Evolutionary conservation across 2,888 invertebrate species (phyloP), one percentile per base, ranked within the genome.

Genomic region (Oligia strigilis): DNA sequence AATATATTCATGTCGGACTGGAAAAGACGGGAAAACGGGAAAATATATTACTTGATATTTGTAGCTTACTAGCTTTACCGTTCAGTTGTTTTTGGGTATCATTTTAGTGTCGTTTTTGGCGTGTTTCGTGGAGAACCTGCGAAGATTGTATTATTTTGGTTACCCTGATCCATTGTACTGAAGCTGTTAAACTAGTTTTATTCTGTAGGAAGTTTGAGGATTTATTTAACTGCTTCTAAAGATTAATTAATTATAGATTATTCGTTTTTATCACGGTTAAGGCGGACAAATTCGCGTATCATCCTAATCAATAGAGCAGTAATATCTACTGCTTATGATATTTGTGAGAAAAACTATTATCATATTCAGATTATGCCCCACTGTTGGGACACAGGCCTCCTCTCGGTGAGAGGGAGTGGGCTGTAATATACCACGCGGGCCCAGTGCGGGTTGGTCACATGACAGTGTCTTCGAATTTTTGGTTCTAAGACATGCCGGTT

Each of bases 1-100:
- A 88, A 86, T 87, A 87, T 87, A 87, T 87, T 86, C 88, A 78
- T 72, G 72, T 86, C 66, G 73, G 58, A 69, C 69, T 70, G 58
- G 14, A 64, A 49, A 75, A 82, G 73, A 79, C 43, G 66, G 75
- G 62, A 64, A 66, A 78, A n/a, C 36, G 43, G 43, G 55, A 69
- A 82, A 82, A 87, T 80, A 78, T 88, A 82, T 87, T 88, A 80
- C 76, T 73, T 70, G 75, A 64, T 84, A 77, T 85, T 77, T 75
- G 52, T 75, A 75, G 72, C 84, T 73, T 71, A 75, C 78, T 43
- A 19, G 62, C 19, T 74, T 78, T 46, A 4, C n/a, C n/a, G 0
- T 19, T 4, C 60, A 65, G 60, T 73, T 71, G 23, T 76, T 74
- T 75, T 9, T 66, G 29, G 49, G 8, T 72, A 77, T 69, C 36